phyloP scores from a whole-genome alignment of 2,888 invertebrate genomes.

The Epinotia demarniana region DNA sequence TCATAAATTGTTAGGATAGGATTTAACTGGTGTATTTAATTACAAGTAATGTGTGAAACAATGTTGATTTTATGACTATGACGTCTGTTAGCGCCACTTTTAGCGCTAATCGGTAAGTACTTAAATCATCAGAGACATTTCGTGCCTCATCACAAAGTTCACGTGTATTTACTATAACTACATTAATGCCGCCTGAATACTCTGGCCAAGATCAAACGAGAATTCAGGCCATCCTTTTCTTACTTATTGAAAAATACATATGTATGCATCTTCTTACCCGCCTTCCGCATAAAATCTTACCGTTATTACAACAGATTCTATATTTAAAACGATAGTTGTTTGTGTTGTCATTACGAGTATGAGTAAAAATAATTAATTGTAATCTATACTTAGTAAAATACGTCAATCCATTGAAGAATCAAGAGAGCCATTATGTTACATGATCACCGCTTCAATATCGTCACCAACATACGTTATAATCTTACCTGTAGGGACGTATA shows the following conservation, averaged over 20 bases:
- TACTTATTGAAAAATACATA: background rate
- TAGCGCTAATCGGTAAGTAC: background rate
- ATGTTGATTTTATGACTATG: background rate
- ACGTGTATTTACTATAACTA: background rate
- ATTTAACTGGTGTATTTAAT: background rate
- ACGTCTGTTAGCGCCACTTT: slow-evolving; percentile 9
- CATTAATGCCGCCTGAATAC: background rate
- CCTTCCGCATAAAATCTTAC: background rate
- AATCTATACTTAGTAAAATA: slow-evolving; percentile 32
- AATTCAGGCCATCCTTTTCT: background rate
- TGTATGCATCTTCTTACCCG: background rate
- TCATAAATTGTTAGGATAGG: slow-evolving; percentile 11
- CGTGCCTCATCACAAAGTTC: background rate
- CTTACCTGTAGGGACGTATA: background rate
- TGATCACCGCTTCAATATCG: background rate
- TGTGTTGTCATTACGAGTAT: slow-evolving; percentile 11
- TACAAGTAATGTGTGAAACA: background rate
- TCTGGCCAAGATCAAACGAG: background rate
- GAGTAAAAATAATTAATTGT: background rate
- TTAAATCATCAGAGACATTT: background rate
- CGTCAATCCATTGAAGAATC: slow-evolving; percentile 9
- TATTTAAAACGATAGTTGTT: slow-evolving; percentile 13
- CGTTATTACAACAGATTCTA: background rate
- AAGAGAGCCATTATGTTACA: slow-evolving; percentile 4
- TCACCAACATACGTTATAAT: slow-evolving; percentile 19